Evolutionary conservation across 2,797 vertebrate genomes (phyloP).

Genomic region (Decapterus maruadsi): DNA sequence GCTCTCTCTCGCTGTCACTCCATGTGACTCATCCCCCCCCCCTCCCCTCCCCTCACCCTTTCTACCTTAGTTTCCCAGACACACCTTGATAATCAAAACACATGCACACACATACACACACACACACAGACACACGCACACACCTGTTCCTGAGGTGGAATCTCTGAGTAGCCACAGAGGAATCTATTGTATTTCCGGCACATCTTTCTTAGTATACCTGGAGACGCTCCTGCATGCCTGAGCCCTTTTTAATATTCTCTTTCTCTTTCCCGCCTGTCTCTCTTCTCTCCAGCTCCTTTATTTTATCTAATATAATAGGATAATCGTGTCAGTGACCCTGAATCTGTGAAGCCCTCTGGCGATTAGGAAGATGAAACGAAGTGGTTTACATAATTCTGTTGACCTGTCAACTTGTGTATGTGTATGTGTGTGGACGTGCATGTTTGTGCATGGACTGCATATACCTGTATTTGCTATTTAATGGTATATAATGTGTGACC

Average conservation of each 20-base stretch:
- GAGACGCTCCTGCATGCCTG: conserved; percentile 39
- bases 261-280: conserved; percentile 11
- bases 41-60: conserved; percentile 51
- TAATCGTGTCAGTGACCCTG: conserved; percentile 77
- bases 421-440: neutral
- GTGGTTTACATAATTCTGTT: conserved; percentile 72
- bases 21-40: conserved; percentile 62
- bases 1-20: conserved; percentile 66
- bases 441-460: conserved; percentile 18
- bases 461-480: conserved; percentile 44
- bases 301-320: conserved; percentile 74
- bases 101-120: conserved; percentile 10
- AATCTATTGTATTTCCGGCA: conserved; percentile 61
- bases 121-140: conserved; percentile 29
- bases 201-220: conserved; percentile 53
- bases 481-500: conserved; percentile 70
- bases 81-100: conserved; percentile 35
- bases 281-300: conserved; percentile 55
- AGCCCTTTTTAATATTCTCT: conserved; percentile 62
- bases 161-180: conserved; percentile 56
- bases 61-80: conserved; percentile 34
- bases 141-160: conserved; percentile 42
- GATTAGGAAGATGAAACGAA: conserved; percentile 73
- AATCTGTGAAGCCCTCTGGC: conserved; percentile 58
- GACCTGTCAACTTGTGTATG: conserved; percentile 43